A percentile compares a stretch with the other conserved stretches of the same genome.
phyloP scores from a whole-genome alignment of 2,113 vertebrate species.

The Callorhinus ursinus region DNA sequence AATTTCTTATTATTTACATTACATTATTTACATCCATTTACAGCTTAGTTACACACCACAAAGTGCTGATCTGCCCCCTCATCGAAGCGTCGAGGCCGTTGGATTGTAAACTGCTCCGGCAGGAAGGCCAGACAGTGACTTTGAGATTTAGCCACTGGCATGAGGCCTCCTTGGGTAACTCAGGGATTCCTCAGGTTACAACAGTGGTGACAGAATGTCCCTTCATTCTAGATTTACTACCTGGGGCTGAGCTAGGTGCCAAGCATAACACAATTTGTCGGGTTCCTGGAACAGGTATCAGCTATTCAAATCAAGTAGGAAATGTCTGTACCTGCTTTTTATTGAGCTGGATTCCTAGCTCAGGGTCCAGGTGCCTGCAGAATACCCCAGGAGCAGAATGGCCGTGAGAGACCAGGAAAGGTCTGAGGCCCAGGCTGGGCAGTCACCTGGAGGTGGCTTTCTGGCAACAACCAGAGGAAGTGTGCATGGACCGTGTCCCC shows the following conservation, averaged over 20 bases:
- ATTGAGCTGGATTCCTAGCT: neutral
- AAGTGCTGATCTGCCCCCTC: too few relatives aligned
- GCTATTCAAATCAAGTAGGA: neutral
- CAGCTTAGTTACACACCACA: neutral
- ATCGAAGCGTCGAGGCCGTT: fast-evolving
- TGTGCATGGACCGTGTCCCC: fast-evolving
- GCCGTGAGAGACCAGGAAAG: neutral
- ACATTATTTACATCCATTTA: neutral
- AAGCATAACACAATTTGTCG: neutral
- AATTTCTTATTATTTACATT: neutral
- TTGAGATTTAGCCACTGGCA: neutral
- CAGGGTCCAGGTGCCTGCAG: neutral
- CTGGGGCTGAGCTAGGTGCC: neutral
- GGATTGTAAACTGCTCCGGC: neutral
- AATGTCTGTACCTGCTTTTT: neutral
- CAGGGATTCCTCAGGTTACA: neutral
- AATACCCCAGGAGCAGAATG: neutral
- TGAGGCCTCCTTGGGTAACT: neutral
- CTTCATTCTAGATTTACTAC: neutral
- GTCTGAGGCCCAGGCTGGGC: too few relatives aligned
- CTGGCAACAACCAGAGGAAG: neutral
- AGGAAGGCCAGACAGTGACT: neutral
- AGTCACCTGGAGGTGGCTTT: neutral
- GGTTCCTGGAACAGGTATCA: neutral
- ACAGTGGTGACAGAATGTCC: neutral